Evolutionary conservation across 2,888 invertebrate genomes (phyloP).

Genomic region (Rambutsinella grinnellia): DNA sequence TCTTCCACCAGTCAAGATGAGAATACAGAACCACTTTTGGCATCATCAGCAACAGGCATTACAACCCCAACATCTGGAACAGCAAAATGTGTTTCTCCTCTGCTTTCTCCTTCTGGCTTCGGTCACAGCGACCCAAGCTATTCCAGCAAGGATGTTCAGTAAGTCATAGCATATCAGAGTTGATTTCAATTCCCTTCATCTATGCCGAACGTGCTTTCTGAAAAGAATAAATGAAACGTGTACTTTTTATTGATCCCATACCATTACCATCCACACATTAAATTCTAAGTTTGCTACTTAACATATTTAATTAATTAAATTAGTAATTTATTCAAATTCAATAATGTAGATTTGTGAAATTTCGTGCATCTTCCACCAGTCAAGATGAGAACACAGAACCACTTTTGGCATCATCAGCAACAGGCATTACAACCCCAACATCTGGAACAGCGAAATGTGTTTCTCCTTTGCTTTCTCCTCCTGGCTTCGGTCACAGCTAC

Average conservation of each 20-base stretch:
- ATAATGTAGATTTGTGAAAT: neutral
- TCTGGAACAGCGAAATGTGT: neutral
- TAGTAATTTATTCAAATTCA: neutral
- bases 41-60: neutral
- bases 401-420: neutral
- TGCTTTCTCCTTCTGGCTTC: neutral
- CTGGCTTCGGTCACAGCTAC: neutral
- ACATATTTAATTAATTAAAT: neutral
- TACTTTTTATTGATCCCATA: too few relatives aligned
- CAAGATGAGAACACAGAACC: neutral
- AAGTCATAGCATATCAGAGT: too few relatives aligned
- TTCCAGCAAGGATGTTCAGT: neutral
- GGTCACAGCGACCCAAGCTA: neutral
- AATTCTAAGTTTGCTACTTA: neutral
- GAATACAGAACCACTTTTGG: neutral
- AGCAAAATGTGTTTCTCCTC: neutral
- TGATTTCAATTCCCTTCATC: too few relatives aligned
- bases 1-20: neutral
- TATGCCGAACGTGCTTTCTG: too few relatives aligned
- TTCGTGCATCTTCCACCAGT: neutral
- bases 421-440: neutral
- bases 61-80: neutral
- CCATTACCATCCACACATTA: too few relatives aligned
- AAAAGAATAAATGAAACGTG: too few relatives aligned
- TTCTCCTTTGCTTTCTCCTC: neutral